A percentile compares a stretch with the other conserved stretches of the same genome.
Conservation (phyloP, 2,888 invertebrate species). For the Napeogenes inachia region DNA sequence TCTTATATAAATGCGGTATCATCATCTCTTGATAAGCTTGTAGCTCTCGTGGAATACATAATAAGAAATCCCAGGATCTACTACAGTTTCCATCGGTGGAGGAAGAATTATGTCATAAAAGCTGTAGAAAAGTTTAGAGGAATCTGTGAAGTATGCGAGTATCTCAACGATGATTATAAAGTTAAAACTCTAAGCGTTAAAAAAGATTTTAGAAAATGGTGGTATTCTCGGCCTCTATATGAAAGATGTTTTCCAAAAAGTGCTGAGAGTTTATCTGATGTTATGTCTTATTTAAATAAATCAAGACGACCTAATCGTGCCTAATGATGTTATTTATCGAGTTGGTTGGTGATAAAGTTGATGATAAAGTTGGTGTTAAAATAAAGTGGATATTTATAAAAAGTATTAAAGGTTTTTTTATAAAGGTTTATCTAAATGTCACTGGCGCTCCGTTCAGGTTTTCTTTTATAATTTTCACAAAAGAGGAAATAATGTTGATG, state of each 20-base stretch:
- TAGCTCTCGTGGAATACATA: slow-evolving; percentile 41
- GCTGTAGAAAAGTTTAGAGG: slow-evolving; percentile 40
- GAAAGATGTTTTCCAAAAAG: slow-evolving; percentile 38
- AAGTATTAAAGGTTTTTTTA: no score
- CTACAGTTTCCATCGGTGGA: slow-evolving; percentile 50
- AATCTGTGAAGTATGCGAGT: slow-evolving; percentile 50
- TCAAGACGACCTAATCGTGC: slow-evolving; percentile 8
- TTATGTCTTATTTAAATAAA: slow-evolving; percentile 38
- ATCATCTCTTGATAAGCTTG: slow-evolving; percentile 39
- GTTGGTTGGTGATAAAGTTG: neutral
- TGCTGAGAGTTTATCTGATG: slow-evolving; percentile 33
- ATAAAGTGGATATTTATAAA: no score
- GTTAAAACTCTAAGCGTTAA: slow-evolving; percentile 36
- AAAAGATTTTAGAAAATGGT: slow-evolving; percentile 53
- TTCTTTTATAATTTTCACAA: no score
- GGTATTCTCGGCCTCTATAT: slow-evolving; percentile 44
- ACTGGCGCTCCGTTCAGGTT: no score
- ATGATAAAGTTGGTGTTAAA: neutral
- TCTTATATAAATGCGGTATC: slow-evolving; percentile 51
- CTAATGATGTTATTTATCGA: slow-evolving; percentile 3
- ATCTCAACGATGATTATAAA: slow-evolving; percentile 43
- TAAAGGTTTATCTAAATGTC: no score
- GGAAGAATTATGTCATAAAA: slow-evolving; percentile 45
- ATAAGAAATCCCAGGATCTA: slow-evolving; percentile 44
- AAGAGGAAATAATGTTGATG: no score